These are phyloP conservation scores for Pollachius pollachius DNA, from an alignment of 2,113 vertebrate genomes.

Conservation along the genomic window DNA sequence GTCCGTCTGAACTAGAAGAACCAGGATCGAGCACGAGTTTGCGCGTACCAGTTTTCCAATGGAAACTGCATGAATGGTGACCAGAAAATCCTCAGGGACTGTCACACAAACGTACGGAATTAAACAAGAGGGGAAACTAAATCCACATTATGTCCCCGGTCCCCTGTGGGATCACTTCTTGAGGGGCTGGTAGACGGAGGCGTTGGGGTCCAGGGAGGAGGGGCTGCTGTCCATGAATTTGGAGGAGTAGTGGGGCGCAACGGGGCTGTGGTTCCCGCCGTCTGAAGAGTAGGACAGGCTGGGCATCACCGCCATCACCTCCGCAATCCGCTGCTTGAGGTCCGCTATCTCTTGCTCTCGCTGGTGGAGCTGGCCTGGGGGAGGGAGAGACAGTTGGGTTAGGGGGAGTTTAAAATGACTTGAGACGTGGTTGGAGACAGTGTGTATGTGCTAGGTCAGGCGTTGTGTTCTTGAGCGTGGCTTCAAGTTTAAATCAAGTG, in stretches of 20 bases:
- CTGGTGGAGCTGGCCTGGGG: conserved; percentile 92
- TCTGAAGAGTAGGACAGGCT: conserved; percentile 92
- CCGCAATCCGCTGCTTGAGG: conserved; percentile 98
- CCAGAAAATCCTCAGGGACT: conserved; percentile 16
- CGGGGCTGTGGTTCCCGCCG: conserved; percentile 85
- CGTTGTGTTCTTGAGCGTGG: too few species aligned
- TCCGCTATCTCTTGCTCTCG: conserved; percentile 99
- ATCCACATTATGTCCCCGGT: conserved; percentile 9
- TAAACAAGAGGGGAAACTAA: conserved; percentile 12
- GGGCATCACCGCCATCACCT: conserved; percentile 99
- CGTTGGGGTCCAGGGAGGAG: conserved; percentile 96
- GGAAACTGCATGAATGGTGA: conserved; percentile 17
- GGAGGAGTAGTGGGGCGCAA: conserved; percentile 95
- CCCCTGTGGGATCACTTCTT: conserved; percentile 82
- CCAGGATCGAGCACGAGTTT: too few species aligned
- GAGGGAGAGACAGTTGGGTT: neutral
- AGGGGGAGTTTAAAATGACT: too few species aligned
- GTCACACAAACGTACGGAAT: neutral
- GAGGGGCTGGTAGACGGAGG: conserved; percentile 97
- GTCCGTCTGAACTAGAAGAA: too few species aligned
- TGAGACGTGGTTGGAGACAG: too few species aligned
- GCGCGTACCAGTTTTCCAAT: neutral
- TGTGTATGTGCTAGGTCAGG: too few species aligned
- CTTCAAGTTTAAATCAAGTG: too few species aligned
- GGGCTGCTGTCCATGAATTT: conserved; percentile 99